These are phyloP conservation scores for Typhlomys cinereus DNA, from an alignment of 2,113 vertebrate genomes.

Conservation along the genomic window DNA sequence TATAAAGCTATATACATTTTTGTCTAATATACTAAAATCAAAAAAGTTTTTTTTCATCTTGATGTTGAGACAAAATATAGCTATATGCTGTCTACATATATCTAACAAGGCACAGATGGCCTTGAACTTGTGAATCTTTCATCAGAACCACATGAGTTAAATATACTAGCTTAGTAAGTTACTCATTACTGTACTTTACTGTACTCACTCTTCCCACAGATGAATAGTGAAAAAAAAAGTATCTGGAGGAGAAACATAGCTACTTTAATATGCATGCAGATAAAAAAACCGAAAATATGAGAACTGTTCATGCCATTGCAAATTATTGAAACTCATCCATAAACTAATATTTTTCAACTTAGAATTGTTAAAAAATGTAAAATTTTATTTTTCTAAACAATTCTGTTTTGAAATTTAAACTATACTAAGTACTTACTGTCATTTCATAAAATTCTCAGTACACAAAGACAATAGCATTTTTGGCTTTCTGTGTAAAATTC, in stretches of 20 bases:
- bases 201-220: not conserved
- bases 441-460: not conserved
- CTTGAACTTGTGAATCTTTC: not conserved
- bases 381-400: not conserved
- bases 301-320: too few relatives aligned
- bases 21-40: not conserved
- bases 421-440: not conserved
- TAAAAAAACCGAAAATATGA: slow-evolving; percentile 3
- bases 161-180: too few relatives aligned
- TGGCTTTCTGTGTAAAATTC: not conserved
- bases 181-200: too few relatives aligned
- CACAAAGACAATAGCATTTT: not conserved
- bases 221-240: not conserved
- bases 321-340: not conserved
- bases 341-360: not conserved
- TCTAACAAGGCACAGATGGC: too few relatives aligned
- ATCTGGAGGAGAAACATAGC: not conserved
- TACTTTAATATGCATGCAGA: not conserved
- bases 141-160: too few relatives aligned
- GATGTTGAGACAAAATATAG: not conserved
- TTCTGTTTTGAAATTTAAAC: slow-evolving; percentile 7
- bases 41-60: not conserved
- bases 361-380: not conserved
- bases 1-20: not conserved
- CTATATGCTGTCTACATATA: too few relatives aligned